These are phyloP conservation scores for Asteroscopus sphinx DNA, from an alignment of 2,888 invertebrate genomes.

Conservation along the genomic window DNA sequence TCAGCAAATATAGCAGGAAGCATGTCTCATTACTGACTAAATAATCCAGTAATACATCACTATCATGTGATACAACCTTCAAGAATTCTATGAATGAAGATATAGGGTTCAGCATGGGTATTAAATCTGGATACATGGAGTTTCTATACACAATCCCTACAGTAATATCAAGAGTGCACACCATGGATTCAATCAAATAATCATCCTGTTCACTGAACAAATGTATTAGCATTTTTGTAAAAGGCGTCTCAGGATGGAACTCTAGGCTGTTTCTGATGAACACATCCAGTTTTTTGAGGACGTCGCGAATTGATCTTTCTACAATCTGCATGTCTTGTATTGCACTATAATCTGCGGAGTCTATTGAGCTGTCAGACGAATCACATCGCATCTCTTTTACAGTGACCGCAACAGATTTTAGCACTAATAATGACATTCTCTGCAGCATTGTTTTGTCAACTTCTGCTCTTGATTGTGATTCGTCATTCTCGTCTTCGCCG, in stretches of 20 bases:
- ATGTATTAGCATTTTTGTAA: slow-evolving; percentile 96
- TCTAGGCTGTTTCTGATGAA: slow-evolving; percentile 95
- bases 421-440: slow-evolving; percentile 95
- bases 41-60: slow-evolving; percentile 94
- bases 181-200: slow-evolving; percentile 97
- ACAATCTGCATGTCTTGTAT: slow-evolving; percentile 97
- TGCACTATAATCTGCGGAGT: slow-evolving; percentile 95
- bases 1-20: slow-evolving; percentile 95
- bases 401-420: slow-evolving; percentile 97
- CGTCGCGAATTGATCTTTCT: slow-evolving; percentile 95
- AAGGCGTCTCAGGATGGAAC: slow-evolving; percentile 96
- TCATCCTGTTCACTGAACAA: slow-evolving; percentile 97
- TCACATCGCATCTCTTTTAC: slow-evolving; percentile 97
- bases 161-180: slow-evolving; percentile 96
- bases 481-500: slow-evolving; percentile 81
- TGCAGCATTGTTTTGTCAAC: slow-evolving; percentile 95
- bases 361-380: slow-evolving; percentile 95
- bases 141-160: slow-evolving; percentile 95
- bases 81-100: slow-evolving; percentile 96
- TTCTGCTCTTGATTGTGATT: slow-evolving; percentile 82
- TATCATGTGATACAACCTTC: slow-evolving; percentile 94
- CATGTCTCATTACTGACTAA: slow-evolving; percentile 97
- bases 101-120: slow-evolving; percentile 95
- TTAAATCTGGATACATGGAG: slow-evolving; percentile 94
- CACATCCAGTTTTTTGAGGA: slow-evolving; percentile 94